These are phyloP conservation scores for Noctilio leporinus DNA, from an alignment of 2,113 vertebrate genomes.

Conservation along the genomic window DNA sequence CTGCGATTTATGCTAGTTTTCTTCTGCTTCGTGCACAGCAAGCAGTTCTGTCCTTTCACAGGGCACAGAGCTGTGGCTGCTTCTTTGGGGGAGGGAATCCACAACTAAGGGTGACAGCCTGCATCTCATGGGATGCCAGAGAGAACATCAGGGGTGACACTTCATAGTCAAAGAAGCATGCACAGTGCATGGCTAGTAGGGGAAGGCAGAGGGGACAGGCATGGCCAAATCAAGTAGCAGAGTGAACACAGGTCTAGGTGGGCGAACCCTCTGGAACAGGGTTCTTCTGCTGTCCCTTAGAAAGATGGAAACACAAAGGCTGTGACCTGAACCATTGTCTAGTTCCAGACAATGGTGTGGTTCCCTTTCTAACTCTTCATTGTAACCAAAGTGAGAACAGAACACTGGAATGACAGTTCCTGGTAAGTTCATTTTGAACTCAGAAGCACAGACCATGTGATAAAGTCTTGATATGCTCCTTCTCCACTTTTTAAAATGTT, in stretches of 20 bases:
- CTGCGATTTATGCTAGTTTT: neutral
- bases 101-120: neutral
- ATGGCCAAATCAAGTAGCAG: neutral
- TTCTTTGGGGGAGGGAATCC: neutral
- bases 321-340: neutral
- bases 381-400: neutral
- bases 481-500: too few species aligned
- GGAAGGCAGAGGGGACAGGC: neutral
- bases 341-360: neutral
- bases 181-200: accelerated
- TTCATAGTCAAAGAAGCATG: neutral
- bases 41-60: neutral
- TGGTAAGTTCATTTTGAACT: neutral
- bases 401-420: neutral
- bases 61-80: neutral
- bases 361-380: neutral
- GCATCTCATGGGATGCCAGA: neutral
- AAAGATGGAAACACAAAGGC: neutral
- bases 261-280: neutral
- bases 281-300: neutral
- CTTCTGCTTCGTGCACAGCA: neutral
- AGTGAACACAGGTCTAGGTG: neutral
- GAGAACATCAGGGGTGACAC: neutral
- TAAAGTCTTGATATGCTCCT: neutral
- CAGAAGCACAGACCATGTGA: neutral